phyloP scores from a whole-genome alignment of 2,113 vertebrate species.

The Rhadina sibilatrix region DNA sequence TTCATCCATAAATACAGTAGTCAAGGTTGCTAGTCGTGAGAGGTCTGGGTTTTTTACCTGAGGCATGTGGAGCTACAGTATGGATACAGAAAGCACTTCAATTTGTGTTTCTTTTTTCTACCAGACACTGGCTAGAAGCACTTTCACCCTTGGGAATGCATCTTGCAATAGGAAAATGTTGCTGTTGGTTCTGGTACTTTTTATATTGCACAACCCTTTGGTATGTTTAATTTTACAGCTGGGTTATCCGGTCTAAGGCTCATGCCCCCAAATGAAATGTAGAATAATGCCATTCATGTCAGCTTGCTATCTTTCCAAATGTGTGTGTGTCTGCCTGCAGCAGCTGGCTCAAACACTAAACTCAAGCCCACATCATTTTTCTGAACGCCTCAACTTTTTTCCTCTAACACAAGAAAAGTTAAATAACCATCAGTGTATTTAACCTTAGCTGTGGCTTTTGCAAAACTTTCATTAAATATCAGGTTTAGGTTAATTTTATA shows the following conservation, averaged over 20 bases:
- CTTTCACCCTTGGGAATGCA: neutral
- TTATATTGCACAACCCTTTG: neutral
- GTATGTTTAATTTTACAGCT: neutral
- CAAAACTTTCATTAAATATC: neutral
- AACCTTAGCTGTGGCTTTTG: neutral
- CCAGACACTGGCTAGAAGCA: neutral
- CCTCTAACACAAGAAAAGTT: neutral
- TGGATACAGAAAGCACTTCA: neutral
- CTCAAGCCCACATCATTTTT: neutral
- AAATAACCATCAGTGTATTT: neutral
- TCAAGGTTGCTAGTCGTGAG: neutral
- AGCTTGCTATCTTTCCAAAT: neutral
- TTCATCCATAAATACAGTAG: neutral
- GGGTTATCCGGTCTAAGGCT: neutral
- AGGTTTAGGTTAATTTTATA: neutral
- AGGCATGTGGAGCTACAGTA: neutral
- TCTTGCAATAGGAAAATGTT: neutral
- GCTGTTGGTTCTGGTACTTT: neutral
- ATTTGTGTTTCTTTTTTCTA: neutral
- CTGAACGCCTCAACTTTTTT: neutral
- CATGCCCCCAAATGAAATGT: neutral
- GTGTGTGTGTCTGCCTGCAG: neutral
- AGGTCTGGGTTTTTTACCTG: neutral
- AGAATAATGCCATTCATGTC: neutral
- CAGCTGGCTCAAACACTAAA: neutral